These are phyloP conservation scores for Ornithoptera alexandrae DNA, from an alignment of 2,888 invertebrate species.

Conservation along the genomic window DNA sequence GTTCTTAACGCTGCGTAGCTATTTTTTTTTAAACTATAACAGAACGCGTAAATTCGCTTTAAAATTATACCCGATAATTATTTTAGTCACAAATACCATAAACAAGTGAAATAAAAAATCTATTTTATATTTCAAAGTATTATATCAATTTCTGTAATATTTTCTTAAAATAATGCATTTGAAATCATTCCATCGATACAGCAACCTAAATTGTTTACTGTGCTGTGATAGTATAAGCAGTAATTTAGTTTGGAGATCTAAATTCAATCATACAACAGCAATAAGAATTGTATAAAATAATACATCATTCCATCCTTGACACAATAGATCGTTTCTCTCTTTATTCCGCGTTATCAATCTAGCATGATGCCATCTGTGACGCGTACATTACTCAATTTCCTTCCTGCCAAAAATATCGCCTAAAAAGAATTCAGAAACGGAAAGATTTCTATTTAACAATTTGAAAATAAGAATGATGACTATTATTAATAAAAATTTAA, in stretches of 20 bases:
- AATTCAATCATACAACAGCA: slow-evolving; percentile 30
- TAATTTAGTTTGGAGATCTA: slow-evolving; percentile 6
- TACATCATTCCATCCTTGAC: slow-evolving; percentile 41
- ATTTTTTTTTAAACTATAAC: slow-evolving; percentile 50
- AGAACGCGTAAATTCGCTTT: background rate
- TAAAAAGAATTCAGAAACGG: slow-evolving; percentile 55
- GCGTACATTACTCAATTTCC: slow-evolving; percentile 76
- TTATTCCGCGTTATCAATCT: slow-evolving; percentile 76
- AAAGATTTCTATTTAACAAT: slow-evolving; percentile 24
- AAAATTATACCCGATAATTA: background rate
- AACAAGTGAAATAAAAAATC: too few relatives aligned
- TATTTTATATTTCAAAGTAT: too few relatives aligned
- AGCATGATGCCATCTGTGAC: slow-evolving; percentile 78
- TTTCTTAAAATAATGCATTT: too few relatives aligned
- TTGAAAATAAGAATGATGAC: background rate
- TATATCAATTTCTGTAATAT: too few relatives aligned
- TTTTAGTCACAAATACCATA: background rate
- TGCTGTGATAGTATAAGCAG: background rate
- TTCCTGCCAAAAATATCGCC: slow-evolving; percentile 62
- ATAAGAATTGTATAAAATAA: slow-evolving; percentile 36
- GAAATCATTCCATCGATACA: background rate
- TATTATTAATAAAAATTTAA: background rate
- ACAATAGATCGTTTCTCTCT: slow-evolving; percentile 64
- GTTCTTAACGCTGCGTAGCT: slow-evolving; percentile 57
- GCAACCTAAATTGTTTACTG: background rate